phyloP scores from a whole-genome alignment of 2,797 vertebrate genomes.

The Cygnus olor region DNA sequence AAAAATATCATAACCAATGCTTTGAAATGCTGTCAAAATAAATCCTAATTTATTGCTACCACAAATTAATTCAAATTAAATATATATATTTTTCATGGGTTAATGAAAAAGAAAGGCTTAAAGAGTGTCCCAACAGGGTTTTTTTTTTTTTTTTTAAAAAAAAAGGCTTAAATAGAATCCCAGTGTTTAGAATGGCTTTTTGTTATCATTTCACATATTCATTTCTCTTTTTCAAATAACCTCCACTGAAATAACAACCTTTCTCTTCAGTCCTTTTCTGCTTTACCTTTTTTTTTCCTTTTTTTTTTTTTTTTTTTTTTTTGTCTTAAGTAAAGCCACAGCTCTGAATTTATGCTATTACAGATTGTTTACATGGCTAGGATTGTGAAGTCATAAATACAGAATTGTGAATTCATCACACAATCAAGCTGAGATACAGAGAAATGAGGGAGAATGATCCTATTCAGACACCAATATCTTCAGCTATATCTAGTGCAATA shows the following conservation, averaged over 20 bases:
- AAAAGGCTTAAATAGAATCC: background rate
- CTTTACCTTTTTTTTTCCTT: background rate
- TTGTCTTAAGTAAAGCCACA: background rate
- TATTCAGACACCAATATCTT: conserved; percentile 11
- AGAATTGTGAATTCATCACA: background rate
- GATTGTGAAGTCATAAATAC: background rate
- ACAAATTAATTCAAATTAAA: background rate
- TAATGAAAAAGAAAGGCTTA: background rate
- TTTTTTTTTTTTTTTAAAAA: background rate
- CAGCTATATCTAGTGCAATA: background rate
- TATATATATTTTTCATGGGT: background rate
- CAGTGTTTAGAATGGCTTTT: background rate
- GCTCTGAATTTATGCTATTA: background rate
- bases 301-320: background rate
- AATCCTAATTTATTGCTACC: background rate
- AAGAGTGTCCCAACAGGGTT: background rate
- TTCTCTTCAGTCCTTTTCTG: background rate
- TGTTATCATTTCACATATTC: background rate
- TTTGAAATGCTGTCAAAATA: background rate
- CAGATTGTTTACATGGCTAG: background rate
- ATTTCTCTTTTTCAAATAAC: background rate
- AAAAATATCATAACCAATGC: background rate
- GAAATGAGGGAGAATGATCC: conserved; percentile 32
- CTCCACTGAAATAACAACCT: background rate
- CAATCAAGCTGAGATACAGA: background rate